These are phyloP conservation scores for Echeneis naucrates DNA, from an alignment of 2,797 vertebrate genomes.

Conservation along the genomic window DNA sequence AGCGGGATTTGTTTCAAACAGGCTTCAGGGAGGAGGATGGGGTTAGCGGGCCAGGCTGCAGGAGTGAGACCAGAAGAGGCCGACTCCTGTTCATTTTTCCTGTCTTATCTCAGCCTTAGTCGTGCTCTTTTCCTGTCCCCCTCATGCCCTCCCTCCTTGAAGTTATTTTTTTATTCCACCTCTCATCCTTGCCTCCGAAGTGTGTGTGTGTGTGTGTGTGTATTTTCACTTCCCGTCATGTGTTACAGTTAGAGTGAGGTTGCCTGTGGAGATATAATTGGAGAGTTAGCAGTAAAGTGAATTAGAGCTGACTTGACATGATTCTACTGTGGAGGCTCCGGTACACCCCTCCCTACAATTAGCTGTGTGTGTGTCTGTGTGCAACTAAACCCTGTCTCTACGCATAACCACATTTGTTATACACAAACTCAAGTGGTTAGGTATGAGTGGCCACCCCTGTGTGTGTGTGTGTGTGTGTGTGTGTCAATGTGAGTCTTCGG, in stretches of 20 bases:
- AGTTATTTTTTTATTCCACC: not conserved
- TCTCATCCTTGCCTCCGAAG: constrained; percentile 10
- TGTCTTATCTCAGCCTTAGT: constrained; percentile 32
- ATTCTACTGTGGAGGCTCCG: constrained; percentile 45
- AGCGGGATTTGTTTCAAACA: constrained; percentile 60
- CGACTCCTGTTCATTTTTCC: constrained; percentile 36
- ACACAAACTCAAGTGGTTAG: not conserved
- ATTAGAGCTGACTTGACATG: constrained; percentile 64
- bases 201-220: constrained; percentile 15
- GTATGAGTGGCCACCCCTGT: not conserved
- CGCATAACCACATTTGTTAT: constrained; percentile 18
- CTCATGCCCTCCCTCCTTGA: constrained; percentile 17
- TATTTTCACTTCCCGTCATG: constrained; percentile 39
- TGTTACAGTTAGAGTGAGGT: constrained; percentile 34
- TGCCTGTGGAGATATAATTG: constrained; percentile 62
- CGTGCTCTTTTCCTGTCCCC: constrained; percentile 15
- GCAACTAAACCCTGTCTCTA: constrained; percentile 28
- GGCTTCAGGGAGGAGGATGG: constrained; percentile 40
- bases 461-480: not conserved
- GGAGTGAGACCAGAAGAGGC: constrained; percentile 25
- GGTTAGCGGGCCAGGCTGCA: constrained; percentile 16
- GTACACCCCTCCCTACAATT: constrained; percentile 45
- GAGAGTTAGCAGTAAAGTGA: constrained; percentile 59
- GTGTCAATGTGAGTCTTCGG: not conserved
- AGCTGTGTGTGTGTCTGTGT: constrained; percentile 19